These are phyloP conservation scores for Protonemura montana DNA, from an alignment of 2,888 invertebrate species.

Conservation along the genomic window DNA sequence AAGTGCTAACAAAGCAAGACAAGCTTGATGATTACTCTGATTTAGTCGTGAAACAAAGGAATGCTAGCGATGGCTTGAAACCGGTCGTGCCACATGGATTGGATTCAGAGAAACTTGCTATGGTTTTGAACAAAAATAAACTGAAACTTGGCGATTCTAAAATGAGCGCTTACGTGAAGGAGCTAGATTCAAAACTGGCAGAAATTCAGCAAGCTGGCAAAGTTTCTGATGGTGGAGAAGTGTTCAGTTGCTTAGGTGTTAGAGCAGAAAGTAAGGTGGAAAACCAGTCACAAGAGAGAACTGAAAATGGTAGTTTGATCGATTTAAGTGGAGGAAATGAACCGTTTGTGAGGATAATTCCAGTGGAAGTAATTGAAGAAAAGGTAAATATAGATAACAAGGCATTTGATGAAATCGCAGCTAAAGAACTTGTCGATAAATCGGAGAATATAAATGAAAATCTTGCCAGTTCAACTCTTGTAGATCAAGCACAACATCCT, in stretches of 20 bases:
- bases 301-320: too few relatives aligned
- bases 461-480: background rate
- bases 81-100: background rate
- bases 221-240: background rate
- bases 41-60: background rate
- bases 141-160: background rate
- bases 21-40: background rate
- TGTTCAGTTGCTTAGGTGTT: too few relatives aligned
- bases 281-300: too few relatives aligned
- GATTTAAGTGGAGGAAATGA: too few relatives aligned
- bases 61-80: background rate
- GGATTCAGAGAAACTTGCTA: background rate
- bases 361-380: too few relatives aligned
- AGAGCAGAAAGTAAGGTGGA: too few relatives aligned
- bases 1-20: background rate
- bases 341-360: too few relatives aligned
- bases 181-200: background rate
- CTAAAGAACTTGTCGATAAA: too few relatives aligned
- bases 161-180: background rate
- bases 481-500: background rate
- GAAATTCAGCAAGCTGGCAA: background rate
- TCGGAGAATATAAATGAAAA: background rate
- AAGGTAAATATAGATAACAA: too few relatives aligned
- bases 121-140: constrained; percentile 23
- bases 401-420: too few relatives aligned